Conservation (phyloP, 2,888 invertebrate genomes). For the Horisme vitalbata region DNA sequence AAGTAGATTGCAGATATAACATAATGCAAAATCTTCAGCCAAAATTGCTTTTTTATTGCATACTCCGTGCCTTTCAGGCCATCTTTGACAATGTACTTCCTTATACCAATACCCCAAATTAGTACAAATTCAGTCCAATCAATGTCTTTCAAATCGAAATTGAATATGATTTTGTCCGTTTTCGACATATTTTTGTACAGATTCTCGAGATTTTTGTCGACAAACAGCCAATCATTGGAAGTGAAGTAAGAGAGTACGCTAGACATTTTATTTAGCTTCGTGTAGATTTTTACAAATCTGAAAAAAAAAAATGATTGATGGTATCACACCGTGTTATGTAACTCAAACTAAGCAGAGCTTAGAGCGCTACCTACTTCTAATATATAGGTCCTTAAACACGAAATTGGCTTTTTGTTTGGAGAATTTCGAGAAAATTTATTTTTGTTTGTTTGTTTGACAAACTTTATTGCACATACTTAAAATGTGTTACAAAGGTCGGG, state of each 20-base stretch:
- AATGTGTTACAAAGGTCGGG: too few relatives aligned
- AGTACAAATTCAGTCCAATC: conserved; percentile 14
- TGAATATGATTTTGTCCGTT: conserved; percentile 28
- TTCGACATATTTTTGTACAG: conserved; percentile 23
- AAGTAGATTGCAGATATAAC: conserved; percentile 8
- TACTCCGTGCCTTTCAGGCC: conserved; percentile 14
- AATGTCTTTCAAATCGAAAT: conserved; percentile 26
- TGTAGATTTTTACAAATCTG: conserved; percentile 28
- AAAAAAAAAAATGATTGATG: conserved; percentile 5
- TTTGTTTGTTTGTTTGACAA: too few relatives aligned
- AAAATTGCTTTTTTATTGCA: conserved; percentile 13
- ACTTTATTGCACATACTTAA: too few relatives aligned
- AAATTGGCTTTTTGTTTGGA: too few relatives aligned
- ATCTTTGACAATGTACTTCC: conserved; percentile 29
- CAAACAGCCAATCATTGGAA: conserved; percentile 18
- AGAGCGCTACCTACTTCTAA: too few relatives aligned
- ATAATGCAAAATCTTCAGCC: conserved; percentile 16
- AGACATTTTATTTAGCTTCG: conserved; percentile 23
- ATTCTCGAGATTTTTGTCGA: conserved; percentile 15
- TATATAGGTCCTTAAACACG: too few relatives aligned
- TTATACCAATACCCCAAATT: conserved; percentile 20
- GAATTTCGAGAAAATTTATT: too few relatives aligned
- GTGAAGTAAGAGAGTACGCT: conserved; percentile 15
- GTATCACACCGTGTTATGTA: too few relatives aligned
- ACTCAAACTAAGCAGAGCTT: too few relatives aligned